Base-by-base conservation (phyloP, 2,888 invertebrate genomes). In the Drosophila helvetica region DNA sequence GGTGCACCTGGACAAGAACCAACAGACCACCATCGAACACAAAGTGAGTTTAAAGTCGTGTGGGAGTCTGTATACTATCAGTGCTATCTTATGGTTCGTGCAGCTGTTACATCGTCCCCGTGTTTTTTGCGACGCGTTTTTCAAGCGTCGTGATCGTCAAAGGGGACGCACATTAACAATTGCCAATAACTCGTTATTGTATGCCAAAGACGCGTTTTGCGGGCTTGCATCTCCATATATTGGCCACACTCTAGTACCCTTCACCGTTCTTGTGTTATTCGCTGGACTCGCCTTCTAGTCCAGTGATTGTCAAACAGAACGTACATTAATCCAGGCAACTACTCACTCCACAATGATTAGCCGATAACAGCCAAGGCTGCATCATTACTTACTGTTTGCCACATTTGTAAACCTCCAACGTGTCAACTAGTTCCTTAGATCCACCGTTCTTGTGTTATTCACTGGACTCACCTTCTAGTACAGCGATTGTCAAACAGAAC, bases 21-120 rank as follows among this genome's bases (percentile, higher is more conserved):
- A 99, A 93, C 99, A 99, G 93, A 99, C 99, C 74, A 99, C 98
- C 87, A 98, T 99, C 93, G 99, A 99, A 94, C 99, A 99, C 93
- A 99, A 99, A 95, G 98, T 98, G 92, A 90, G 90, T 86, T 46
- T 0, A 10, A 12, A 3, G 22, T 18, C 12, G 1, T 10, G 12
- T 30, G 15, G 6, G 18, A 10, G 27, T 8, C 9, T 6, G 17
- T 18, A 38, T n/a, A 10, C 12, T 33, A 10, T 43, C n/a, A 10
- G 45, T 47, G 58, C 52, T 47, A 22, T 56, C 15, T 56, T 60
- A 59, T 68, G 53, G 48, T 4, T 2, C 15, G 7, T n/a, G 15
- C 6, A 7, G 2, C n/a, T n/a, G n/a, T 17, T 33, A 15, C n/a
- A 0, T 30, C 64, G 91, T 90, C 89, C 89, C 89, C 86, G 90